Evolutionary conservation across 2,797 vertebrate species (phyloP), one percentile per base, ranked within the genome.

Genomic region (Phrynocephalus guinanensis): DNA sequence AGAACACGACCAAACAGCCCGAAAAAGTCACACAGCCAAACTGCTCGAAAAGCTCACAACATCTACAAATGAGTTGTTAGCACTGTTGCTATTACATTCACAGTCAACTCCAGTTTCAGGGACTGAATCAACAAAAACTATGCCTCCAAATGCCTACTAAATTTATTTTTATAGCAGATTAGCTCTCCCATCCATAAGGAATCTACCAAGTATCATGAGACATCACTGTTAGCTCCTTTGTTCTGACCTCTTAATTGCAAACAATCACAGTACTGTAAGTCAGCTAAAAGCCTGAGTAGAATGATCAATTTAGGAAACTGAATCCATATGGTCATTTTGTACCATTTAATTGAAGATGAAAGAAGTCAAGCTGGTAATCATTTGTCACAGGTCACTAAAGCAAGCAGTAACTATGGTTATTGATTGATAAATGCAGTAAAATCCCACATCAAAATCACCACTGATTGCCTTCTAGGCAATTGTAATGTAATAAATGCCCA

Each of bases 301-400:
- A 90, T 82, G 1, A 7, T 72, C 38, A 87, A 85, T 30, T 85
- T 63, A 76, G 4, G 5, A 84, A 81, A 22, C 8, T 16, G 85
- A 73, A 86, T 60, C 70, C 80, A 76, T 7, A 66, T 1, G 73
- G 71, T 28, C 79, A 38, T 70, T 92, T 56, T 44, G 24, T 2
- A 24, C 52, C 0, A 0, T 88, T 90, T 86, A 82, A 75, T 82
- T 70, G 81, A 70, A 16, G 33, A 73, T 76, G 50, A 82, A 88
- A 63, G 88, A 84, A 90, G 50, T 88, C 79, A 88, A 82, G 82
- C 82, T 85, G n/a, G 52, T 71, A 79, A 86, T 26, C 8, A 67
- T 73, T 90, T 80, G 77, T 77, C 44, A 79, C 0, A 2, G 85
- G 60, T 73, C 79, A 56, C 30, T 38, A 76, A 85, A 81, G 66